These are phyloP conservation scores for Anguilla pacifica DNA, from an alignment of 2,797 vertebrate genomes.

Conservation along the genomic window DNA sequence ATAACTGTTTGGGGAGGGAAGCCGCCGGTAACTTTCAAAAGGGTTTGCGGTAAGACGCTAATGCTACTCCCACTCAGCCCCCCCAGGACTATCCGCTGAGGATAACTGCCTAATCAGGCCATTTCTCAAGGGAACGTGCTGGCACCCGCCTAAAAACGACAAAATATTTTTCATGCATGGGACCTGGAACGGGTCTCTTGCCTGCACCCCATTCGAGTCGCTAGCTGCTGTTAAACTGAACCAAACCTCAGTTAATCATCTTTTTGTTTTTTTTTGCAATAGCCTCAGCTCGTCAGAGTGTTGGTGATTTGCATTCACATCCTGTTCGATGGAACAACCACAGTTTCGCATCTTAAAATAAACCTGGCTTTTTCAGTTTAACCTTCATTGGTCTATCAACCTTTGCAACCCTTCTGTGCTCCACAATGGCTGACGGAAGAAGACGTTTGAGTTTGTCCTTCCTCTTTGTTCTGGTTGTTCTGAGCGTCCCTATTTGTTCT, in stretches of 20 bases:
- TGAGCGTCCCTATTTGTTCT: no score
- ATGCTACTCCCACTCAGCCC: not conserved
- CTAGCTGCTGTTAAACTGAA: not conserved
- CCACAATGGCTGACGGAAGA: not conserved
- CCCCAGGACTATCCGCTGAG: not conserved
- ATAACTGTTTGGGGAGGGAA: not conserved
- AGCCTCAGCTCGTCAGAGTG: not conserved
- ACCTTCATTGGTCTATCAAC: not conserved
- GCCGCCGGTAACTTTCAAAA: not conserved
- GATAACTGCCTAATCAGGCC: conserved; percentile 1
- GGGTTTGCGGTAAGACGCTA: not conserved
- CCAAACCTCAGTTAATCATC: not conserved
- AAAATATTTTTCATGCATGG: not conserved
- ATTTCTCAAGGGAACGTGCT: not conserved
- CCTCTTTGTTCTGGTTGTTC: not conserved
- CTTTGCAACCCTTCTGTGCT: not conserved
- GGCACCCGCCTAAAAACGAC: not conserved
- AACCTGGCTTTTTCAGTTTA: not conserved
- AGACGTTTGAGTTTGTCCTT: not conserved
- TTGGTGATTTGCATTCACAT: not conserved
- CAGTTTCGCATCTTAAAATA: not conserved
- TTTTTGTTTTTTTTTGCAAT: not conserved
- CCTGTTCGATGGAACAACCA: no score
- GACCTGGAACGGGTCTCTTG: not conserved
- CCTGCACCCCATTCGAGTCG: not conserved